These are phyloP conservation scores for Apis florea DNA, from an alignment of 1,140 invertebrate species.

Conservation along the genomic window DNA sequence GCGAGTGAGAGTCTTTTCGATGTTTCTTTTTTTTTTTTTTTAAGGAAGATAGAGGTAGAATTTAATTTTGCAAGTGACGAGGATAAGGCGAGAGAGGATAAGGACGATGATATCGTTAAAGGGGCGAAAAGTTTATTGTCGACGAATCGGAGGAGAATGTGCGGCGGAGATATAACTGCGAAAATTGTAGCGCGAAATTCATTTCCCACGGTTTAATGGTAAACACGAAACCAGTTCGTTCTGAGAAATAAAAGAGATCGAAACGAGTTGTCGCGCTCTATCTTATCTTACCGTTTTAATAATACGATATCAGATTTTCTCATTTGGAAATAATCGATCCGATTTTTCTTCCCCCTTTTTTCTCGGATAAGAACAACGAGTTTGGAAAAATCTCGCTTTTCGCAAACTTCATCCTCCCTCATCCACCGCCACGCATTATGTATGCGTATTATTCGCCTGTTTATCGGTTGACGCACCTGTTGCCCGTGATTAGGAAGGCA, in stretches of 20 bases:
- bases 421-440: too few relatives aligned
- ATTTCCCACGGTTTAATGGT: slow-evolving; percentile 29
- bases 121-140: too few relatives aligned
- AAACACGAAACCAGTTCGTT: slow-evolving; percentile 37
- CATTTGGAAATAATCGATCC: neutral
- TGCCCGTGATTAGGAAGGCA: slow-evolving; percentile 35
- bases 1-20: too few relatives aligned
- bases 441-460: slow-evolving; percentile 4
- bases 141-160: neutral
- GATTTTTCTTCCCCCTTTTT: neutral
- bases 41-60: too few relatives aligned
- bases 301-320: neutral
- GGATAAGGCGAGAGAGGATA: too few relatives aligned
- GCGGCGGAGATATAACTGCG: neutral
- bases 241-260: neutral
- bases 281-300: slow-evolving; percentile 17
- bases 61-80: too few relatives aligned
- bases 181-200: neutral
- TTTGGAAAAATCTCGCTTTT: neutral
- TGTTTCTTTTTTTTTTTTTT: too few relatives aligned
- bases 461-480: slow-evolving; percentile 42
- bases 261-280: neutral
- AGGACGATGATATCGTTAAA: too few relatives aligned
- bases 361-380: neutral
- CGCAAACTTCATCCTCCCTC: too few relatives aligned